Evolutionary conservation across 2,797 vertebrate genomes (phyloP), one percentile per base, ranked within the genome.

Genomic region (Parauchenoglanis punctatus): DNA sequence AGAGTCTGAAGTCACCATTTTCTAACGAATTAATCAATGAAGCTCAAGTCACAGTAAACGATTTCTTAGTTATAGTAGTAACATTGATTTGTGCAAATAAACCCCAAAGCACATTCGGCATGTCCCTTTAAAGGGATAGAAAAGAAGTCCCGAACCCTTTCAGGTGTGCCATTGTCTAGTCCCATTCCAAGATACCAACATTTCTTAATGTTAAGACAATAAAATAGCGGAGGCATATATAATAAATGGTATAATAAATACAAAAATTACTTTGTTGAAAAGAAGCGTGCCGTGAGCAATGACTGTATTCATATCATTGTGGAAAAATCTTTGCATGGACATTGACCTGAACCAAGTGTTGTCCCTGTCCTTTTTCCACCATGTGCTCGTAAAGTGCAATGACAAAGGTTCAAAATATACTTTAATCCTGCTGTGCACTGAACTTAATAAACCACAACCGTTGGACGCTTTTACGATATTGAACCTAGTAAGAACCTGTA

Each of bases 201-300:
- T 93, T 92, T 49, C 96, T 96, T 96, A 95, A 96, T 91, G 93
- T 93, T 96, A 97, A 96, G 94, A 97, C 95, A 94, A 95, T 95
- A 96, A 95, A 97, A 96, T 95, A 96, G 96, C 96, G 96, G 96
- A 96, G 96, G 94, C 96, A 95, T 97, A 97, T 97, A 97, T 98
- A 98, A 98, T 97, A 99, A 99, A 98, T 97, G 99, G 96, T 97
- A 95, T 97, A 97, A 98, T 99, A 99, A 54, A 76, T 99, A 99
- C 98, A 99, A 99, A 99, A 98, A 97, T 98, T 97, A 97, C 92
- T 95, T 96, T 91, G 25, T 75, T 75, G n/a, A 97, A 97, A 98
- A 97, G 96, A 97, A 98, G 95, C 96, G 96, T 97, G 97, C 97
- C 94, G 93, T 95, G 96, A 54, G 20, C 17, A 31, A 70, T 59